Evolutionary conservation across 2,888 invertebrate species (phyloP).

Genomic region (Hymenopus coronatus): DNA sequence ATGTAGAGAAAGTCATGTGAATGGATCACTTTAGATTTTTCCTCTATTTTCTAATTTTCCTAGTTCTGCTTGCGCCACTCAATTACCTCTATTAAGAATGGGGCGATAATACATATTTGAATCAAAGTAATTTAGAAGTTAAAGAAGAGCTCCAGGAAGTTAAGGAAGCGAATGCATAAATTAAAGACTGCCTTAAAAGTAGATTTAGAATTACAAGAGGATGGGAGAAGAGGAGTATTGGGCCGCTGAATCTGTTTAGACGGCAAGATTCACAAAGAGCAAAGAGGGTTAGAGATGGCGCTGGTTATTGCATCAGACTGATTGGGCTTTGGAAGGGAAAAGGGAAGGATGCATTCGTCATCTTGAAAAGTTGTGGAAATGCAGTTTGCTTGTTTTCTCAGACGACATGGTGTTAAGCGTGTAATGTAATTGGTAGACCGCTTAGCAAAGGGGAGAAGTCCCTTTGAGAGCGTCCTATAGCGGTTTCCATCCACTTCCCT

Average conservation of each 20-base stretch:
- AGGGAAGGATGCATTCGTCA: not conserved
- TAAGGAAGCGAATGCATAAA: not conserved
- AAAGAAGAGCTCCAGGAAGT: not conserved
- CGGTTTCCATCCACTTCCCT: not conserved
- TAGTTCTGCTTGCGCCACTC: too few species aligned
- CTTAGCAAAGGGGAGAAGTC: not conserved
- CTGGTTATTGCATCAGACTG: not conserved
- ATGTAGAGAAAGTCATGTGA: too few species aligned
- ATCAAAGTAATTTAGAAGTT: not conserved
- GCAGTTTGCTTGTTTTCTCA: not conserved
- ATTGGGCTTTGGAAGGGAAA: not conserved
- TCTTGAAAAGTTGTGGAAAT: not conserved
- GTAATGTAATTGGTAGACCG: not conserved
- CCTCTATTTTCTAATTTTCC: too few species aligned
- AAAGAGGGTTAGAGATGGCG: not conserved
- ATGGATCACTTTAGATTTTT: too few species aligned
- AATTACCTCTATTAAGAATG: too few species aligned
- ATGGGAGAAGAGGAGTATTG: not conserved
- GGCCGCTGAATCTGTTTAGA: not conserved
- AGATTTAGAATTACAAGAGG: not conserved
- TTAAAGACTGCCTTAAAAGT: not conserved
- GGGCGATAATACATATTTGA: not conserved
- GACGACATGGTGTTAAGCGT: not conserved
- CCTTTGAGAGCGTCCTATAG: not conserved
- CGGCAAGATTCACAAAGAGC: not conserved